Base-by-base conservation (phyloP, 2,888 invertebrate genomes). In the Netelia inedita region DNA sequence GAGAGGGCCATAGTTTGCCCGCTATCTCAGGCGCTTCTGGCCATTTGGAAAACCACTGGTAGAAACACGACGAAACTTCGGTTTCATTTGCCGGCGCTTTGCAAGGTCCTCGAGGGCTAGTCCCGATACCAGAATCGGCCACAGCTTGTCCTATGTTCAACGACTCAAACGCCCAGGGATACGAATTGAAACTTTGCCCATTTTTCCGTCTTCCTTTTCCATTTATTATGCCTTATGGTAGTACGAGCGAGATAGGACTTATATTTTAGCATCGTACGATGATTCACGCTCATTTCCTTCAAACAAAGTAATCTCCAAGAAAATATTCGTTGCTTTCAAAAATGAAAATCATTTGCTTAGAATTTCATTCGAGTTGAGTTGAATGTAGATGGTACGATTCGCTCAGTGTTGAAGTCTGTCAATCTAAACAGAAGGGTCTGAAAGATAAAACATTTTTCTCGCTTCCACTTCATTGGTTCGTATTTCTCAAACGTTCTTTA, bases 21-120 rank as follows among this genome's bases (percentile, higher is more conserved):
- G 73, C 73, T 83, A 83, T 83, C 79, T 83, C 69, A 53, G 73
- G 43, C 55, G 79, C 82, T 83, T 19, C 57, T 59, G 82, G 79
- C 78, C 79, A 69, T 83, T 79, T 50, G 66, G 68, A 83, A 83
- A 83, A 83, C 82, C 82, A 82, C 76, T 65, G 65, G 59, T 68
- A 66, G 72, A 59, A 72, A 66, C 73, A 14, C 41, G 68, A 63
- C 76, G 43, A 53, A 83, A 83, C 82, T 83, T 83, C 68, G 50
- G 50, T 61, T 79, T 83, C 79, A 68, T 68, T 79, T 61, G 72
- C 14, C 1, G 66, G 21, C 43, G 61, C 28, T 59, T 55, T 53
- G 28, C 71, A 69, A 23, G 16, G 65, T 78, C 73, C 72, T 82
- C 73, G 66, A 59, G 82, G 82, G 72, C 59, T 61, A 6, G 55